Base-by-base conservation (phyloP, 2,797 vertebrate species). In the Morus bassanus region DNA sequence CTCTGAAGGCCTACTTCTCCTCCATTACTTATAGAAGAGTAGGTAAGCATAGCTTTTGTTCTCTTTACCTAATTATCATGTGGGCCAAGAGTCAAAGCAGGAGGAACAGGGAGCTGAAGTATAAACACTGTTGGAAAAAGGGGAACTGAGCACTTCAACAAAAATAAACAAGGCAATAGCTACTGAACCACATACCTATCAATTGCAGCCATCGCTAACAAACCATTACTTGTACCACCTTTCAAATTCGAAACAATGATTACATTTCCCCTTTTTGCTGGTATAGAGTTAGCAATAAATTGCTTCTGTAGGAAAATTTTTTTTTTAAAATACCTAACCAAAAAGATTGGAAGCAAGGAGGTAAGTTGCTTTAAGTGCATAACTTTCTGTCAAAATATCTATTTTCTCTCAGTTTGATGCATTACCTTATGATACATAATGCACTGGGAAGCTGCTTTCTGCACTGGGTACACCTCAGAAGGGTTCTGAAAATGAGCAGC, bases 391-490 rank as follows among this genome's bases (percentile, higher is more conserved):
- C 80, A 87, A 94, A 88, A 70, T 85, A 73, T 54, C 79, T 90
- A 87, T 95, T 95, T 94, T 94, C 77, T 91, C 85, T 61, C 90
- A n/a, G 69, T 94, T 93, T 91, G 89, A 92, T 0, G 0, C 56
- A 33, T 70, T 82, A 76, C 39, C 28, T 80, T 75, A 51, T 35
- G 48, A 94, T 60, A 91, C 74, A 79, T 68, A 88, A 79, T 30
- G 82, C 81, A 41, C 91, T 88, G n/a, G 33, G 64, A 95, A 61
- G 78, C 68, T 92, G 64, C 64, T 91, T 88, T 83, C 4, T 87
- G 67, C 41, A 27, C n/a, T 61, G 60, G 31, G 75, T 94, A 83
- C 53, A 93, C 51, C 91, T 88, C 89, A 79, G 59, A 93, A 73
- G 39, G 13, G 73, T 46, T 90, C 85, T 88, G 61, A 79, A 91